These are phyloP conservation scores for Bostrychus sinensis DNA, from an alignment of 2,113 vertebrate genomes.

Conservation along the genomic window DNA sequence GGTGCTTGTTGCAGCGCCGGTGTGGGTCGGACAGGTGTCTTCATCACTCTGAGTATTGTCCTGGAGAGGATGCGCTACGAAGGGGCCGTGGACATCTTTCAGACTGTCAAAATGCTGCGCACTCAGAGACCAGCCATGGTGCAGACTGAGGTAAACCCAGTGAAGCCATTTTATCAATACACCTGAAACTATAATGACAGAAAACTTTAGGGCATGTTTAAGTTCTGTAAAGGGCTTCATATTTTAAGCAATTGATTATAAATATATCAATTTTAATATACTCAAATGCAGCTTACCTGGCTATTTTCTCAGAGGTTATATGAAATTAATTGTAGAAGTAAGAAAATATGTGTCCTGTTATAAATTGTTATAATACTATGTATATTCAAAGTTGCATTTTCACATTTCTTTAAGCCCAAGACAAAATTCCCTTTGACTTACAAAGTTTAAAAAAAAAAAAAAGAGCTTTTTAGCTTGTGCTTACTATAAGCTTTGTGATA, in stretches of 20 bases:
- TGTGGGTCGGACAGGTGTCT: slow-evolving; percentile 95
- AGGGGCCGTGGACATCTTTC: slow-evolving; percentile 99
- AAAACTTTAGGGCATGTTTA: not conserved
- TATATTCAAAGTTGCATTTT: no score
- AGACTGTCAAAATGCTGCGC: slow-evolving; percentile 98
- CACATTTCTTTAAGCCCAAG: no score
- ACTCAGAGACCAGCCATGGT: slow-evolving; percentile 98
- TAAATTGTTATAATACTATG: no score
- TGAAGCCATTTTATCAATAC: not conserved
- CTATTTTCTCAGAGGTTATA: no score
- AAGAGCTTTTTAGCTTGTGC: no score
- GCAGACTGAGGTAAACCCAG: slow-evolving; percentile 91
- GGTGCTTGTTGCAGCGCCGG: slow-evolving; percentile 82
- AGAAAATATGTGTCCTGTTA: no score
- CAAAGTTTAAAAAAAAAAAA: no score
- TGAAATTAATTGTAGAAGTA: no score
- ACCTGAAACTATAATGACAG: not conserved
- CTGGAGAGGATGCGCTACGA: slow-evolving; percentile 98
- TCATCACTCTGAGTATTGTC: slow-evolving; percentile 97
- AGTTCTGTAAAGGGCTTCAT: not conserved
- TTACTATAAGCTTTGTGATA: no score
- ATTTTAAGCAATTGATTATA: not conserved
- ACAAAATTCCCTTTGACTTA: no score
- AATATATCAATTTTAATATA: not conserved
- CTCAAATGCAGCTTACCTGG: no score